Percentiles rank a stretch among this genome's conserved stretches.
Evolutionary conservation across 2,888 invertebrate species (phyloP).

Genomic region (Neoscelio sp.): DNA sequence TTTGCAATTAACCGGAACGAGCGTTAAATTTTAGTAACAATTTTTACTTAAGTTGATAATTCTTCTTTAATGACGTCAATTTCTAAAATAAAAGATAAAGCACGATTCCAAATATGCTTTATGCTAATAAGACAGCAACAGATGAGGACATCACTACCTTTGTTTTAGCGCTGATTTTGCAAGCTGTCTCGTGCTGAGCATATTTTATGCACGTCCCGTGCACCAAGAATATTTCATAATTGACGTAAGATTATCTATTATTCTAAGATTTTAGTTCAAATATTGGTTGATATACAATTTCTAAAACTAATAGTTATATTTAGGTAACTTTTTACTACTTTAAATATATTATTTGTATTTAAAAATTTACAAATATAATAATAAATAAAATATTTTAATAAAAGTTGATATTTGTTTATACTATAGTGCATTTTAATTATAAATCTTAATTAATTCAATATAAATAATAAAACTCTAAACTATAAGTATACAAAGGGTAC

Average conservation of each 20-base stretch:
- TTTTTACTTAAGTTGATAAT: conserved; percentile 17
- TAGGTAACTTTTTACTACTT: no score
- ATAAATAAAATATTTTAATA: no score
- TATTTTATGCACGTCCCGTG: conserved; percentile 25
- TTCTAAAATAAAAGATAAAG: conserved; percentile 6
- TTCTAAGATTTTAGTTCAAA: no score
- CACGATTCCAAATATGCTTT: conserved; percentile 21
- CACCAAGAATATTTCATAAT: conserved; percentile 39
- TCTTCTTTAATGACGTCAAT: conserved; percentile 13
- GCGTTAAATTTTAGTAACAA: conserved; percentile 34
- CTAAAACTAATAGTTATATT: no score
- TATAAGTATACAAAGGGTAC: no score
- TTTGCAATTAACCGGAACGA: conserved; percentile 26
- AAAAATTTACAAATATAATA: no score
- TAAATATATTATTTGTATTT: no score
- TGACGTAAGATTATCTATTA: neutral
- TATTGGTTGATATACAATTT: no score
- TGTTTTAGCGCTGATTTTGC: conserved; percentile 44
- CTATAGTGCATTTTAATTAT: no score
- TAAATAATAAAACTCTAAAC: no score
- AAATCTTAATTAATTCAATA: no score
- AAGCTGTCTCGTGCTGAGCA: conserved; percentile 18
- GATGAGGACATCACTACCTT: conserved; percentile 36
- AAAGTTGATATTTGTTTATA: no score
- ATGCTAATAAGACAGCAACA: conserved; percentile 41